Evolutionary conservation across 1,140 invertebrate species (phyloP).

Genomic region (Drosophila ogumai): DNA sequence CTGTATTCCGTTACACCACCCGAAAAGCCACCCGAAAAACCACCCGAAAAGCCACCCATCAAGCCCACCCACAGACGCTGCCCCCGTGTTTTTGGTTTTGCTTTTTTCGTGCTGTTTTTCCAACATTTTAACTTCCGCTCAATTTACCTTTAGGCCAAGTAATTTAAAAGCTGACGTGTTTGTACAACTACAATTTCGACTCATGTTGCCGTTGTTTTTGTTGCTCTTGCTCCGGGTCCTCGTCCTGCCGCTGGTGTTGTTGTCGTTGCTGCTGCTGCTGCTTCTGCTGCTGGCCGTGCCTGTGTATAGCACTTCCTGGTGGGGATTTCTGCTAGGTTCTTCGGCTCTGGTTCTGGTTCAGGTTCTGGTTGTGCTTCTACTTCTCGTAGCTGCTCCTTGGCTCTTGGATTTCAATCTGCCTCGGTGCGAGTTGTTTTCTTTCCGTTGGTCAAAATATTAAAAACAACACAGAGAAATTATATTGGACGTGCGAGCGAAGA

Average conservation of each 20-base stretch:
- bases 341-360: conserved; percentile 58
- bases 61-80: conserved; percentile 15
- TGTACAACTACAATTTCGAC: conserved; percentile 83
- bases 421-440: conserved; percentile 37
- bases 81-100: conserved; percentile 55
- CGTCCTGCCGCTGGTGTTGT: conserved; percentile 57
- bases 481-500: conserved; percentile 39
- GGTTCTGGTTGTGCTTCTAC: conserved; percentile 55
- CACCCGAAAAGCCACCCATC: conserved; percentile 21
- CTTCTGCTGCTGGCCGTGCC: conserved; percentile 67
- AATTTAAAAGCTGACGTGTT: conserved; percentile 84
- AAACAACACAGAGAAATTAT: conserved; percentile 58
- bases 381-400: conserved; percentile 32
- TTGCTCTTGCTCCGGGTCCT: conserved; percentile 8
- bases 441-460: conserved; percentile 65
- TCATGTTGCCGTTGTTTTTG: conserved; percentile 77
- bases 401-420: conserved; percentile 50
- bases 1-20: conserved; percentile 57
- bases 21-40: conserved; percentile 10
- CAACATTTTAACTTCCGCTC: conserved; percentile 84
- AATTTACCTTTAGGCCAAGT: conserved; percentile 84
- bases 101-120: conserved; percentile 78
- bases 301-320: conserved; percentile 78
- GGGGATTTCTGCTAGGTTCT: conserved; percentile 70
- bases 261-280: conserved; percentile 22